phyloP scores from a whole-genome alignment of 2,113 vertebrate genomes.

The Corythornis cristatus region DNA sequence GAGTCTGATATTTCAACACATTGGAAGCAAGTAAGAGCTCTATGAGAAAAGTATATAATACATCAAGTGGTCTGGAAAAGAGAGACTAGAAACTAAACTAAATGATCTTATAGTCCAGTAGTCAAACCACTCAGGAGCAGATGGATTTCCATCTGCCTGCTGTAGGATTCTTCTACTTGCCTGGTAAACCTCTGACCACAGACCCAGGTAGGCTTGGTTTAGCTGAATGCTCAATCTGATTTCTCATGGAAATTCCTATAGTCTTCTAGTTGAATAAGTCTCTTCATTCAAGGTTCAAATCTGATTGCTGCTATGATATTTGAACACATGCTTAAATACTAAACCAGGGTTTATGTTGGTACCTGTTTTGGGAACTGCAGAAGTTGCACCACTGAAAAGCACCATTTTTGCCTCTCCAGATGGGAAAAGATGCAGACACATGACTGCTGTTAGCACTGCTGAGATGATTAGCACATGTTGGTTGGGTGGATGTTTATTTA shows the following conservation, averaged over 20 bases:
- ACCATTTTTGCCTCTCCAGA: neutral
- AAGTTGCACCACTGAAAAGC: neutral
- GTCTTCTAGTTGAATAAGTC: neutral
- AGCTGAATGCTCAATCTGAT: neutral
- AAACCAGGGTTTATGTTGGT: neutral
- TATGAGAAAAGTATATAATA: neutral
- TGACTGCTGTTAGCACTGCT: neutral
- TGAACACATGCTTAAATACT: neutral
- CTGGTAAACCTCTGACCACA: neutral
- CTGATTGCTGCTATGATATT: neutral
- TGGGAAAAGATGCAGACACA: neutral
- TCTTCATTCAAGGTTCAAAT: neutral
- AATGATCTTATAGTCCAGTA: neutral
- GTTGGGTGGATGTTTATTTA: constrained; percentile 41
- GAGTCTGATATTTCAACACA: neutral
- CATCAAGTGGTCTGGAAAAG: neutral
- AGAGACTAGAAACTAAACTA: neutral
- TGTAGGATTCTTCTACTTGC: neutral
- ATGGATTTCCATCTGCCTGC: neutral
- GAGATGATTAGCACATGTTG: constrained; percentile 4
- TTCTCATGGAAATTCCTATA: neutral
- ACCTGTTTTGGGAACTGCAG: neutral
- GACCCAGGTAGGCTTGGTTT: neutral
- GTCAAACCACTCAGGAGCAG: neutral
- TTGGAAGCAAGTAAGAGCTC: neutral